A percentile compares a stretch with the other conserved stretches of the same genome.
These are phyloP conservation scores for Menidia beryllina DNA, from an alignment of 2,113 vertebrate genomes.

Conservation along the genomic window DNA sequence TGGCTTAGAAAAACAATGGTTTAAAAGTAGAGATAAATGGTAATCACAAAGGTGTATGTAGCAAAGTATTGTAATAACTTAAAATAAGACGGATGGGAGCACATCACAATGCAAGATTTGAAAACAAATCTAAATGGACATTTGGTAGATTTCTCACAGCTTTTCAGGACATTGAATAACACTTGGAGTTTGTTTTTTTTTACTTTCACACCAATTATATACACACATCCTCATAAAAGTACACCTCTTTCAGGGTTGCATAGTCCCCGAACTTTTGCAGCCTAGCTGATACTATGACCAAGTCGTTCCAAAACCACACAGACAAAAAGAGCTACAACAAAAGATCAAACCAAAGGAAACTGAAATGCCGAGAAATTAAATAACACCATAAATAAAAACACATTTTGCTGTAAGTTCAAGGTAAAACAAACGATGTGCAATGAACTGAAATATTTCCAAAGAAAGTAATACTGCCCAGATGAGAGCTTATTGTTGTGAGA, in stretches of 20 bases:
- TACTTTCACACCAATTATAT: slow-evolving; percentile 41
- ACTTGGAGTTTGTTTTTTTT: slow-evolving; percentile 56
- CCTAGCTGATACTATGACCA: slow-evolving; percentile 51
- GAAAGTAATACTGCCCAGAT: slow-evolving; percentile 49
- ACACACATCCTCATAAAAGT: slow-evolving; percentile 37
- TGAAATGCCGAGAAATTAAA: slow-evolving; percentile 60
- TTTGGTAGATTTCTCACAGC: slow-evolving; percentile 81
- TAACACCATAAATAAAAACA: slow-evolving; percentile 72
- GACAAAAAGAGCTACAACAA: slow-evolving; percentile 4
- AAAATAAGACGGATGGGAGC: slow-evolving; percentile 52
- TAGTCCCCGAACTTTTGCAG: slow-evolving; percentile 35
- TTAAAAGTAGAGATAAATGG: slow-evolving; percentile 35
- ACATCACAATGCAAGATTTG: slow-evolving; percentile 63
- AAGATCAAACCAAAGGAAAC: slow-evolving; percentile 40
- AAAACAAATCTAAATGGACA: slow-evolving; percentile 73
- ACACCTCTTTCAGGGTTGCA: slow-evolving; percentile 34
- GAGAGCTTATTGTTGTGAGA: slow-evolving; percentile 3
- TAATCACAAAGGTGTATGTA: slow-evolving; percentile 19
- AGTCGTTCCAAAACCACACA: slow-evolving; percentile 50
- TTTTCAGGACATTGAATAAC: slow-evolving; percentile 74
- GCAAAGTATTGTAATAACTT: slow-evolving; percentile 34
- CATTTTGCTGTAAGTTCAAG: slow-evolving; percentile 39
- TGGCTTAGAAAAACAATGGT: slow-evolving; percentile 46
- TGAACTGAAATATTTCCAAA: slow-evolving; percentile 22
- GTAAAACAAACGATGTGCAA: slow-evolving; percentile 63